A percentile compares a stretch with the other conserved stretches of the same genome.
Evolutionary conservation across 2,888 invertebrate species (phyloP).

Genomic region (Nudaria mundana): DNA sequence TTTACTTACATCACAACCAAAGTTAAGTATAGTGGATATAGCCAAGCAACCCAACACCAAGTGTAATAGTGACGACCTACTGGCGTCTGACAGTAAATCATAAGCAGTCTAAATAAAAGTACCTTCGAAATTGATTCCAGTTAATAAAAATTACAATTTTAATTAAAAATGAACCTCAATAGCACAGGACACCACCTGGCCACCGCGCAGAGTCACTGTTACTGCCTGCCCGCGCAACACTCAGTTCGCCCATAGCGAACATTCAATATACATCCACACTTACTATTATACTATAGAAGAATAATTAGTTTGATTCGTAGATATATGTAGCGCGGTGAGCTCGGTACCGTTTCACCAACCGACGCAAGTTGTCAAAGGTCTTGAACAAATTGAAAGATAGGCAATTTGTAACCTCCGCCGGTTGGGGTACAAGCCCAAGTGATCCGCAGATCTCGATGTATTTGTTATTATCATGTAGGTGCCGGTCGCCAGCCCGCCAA

Average conservation of each 20-base stretch:
- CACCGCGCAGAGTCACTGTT: slow-evolving; percentile 62
- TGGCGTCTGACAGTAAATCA: slow-evolving; percentile 65
- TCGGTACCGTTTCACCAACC: slow-evolving; percentile 39
- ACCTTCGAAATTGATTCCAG: slow-evolving; percentile 95
- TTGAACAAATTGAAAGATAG: slow-evolving; percentile 4
- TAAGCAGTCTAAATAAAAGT: slow-evolving; percentile 95
- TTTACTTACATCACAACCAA: slow-evolving; percentile 58
- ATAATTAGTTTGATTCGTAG: slow-evolving; percentile 81
- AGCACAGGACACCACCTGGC: slow-evolving; percentile 87
- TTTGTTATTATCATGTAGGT: slow-evolving; percentile 78
- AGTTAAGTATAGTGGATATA: slow-evolving; percentile 39
- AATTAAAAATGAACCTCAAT: slow-evolving; percentile 93
- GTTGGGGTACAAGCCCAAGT: slow-evolving; percentile 40
- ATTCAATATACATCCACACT: slow-evolving; percentile 72
- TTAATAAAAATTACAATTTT: slow-evolving; percentile 86
- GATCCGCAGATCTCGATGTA: slow-evolving; percentile 68
- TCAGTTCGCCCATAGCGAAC: slow-evolving; percentile 62
- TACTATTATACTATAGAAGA: slow-evolving; percentile 79
- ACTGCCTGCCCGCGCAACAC: slow-evolving; percentile 44
- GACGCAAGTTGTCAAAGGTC: slow-evolving; percentile 3
- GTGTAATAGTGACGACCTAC: slow-evolving; percentile 11
- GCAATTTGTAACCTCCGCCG: slow-evolving; percentile 1
- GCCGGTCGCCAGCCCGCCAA: slow-evolving; percentile 65
- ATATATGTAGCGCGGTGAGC: slow-evolving; percentile 68
- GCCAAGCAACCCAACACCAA: too few relatives aligned